Evolutionary conservation across 2,888 invertebrate genomes (phyloP).

Genomic region (Criorhina ranunculi): DNA sequence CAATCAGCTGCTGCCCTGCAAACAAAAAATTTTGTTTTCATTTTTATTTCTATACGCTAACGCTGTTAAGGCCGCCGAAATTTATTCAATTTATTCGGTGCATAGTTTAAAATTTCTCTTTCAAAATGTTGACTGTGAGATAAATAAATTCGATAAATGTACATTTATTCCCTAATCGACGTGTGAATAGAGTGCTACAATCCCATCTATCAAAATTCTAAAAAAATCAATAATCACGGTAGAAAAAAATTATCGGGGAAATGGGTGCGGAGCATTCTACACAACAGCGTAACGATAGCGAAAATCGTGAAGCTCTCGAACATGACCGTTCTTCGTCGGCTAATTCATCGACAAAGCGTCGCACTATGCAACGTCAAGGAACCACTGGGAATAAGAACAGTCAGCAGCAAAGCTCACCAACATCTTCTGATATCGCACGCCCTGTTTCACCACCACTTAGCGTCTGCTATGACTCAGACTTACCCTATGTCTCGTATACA

Average conservation of each 20-base stretch:
- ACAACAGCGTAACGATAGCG: constrained; percentile 81
- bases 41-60: background rate
- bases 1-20: constrained; percentile 35
- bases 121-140: background rate
- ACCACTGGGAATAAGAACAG: constrained; percentile 67
- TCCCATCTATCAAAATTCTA: background rate
- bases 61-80: too few species aligned
- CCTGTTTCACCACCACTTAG: constrained; percentile 94
- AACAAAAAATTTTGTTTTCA: constrained; percentile 42
- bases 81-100: background rate
- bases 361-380: constrained; percentile 77
- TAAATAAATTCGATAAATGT: background rate
- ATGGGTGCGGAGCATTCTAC: constrained; percentile 89
- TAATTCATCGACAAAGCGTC: constrained; percentile 79
- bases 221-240: constrained; percentile 49
- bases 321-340: constrained; percentile 61
- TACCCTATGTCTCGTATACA: constrained; percentile 96
- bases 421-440: constrained; percentile 84
- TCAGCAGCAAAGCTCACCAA: constrained; percentile 81
- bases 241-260: constrained; percentile 24
- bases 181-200: background rate
- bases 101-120: background rate
- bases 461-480: constrained; percentile 94
- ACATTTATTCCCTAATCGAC: background rate
- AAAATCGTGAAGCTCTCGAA: constrained; percentile 81